phyloP scores from a whole-genome alignment of 2,113 vertebrate genomes.

The Pterocles gutturalis region DNA sequence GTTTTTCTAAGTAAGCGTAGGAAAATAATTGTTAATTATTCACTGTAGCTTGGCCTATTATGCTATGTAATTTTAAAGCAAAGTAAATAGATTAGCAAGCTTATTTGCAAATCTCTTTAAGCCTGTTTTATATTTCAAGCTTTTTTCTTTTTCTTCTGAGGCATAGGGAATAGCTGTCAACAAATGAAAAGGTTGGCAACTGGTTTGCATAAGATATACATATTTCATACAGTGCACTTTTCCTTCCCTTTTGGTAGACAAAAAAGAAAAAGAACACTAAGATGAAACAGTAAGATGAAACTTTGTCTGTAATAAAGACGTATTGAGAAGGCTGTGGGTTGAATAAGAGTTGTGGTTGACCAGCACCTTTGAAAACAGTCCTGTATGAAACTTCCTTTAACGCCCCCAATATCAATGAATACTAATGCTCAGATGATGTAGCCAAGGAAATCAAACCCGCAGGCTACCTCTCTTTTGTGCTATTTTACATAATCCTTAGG shows the following conservation, averaged over 20 bases:
- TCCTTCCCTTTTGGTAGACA: background rate
- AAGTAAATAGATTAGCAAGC: conserved; percentile 33
- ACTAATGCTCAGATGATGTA: background rate
- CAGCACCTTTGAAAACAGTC: background rate
- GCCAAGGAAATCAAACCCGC: background rate
- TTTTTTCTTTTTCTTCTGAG: background rate
- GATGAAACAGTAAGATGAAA: background rate
- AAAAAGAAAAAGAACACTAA: background rate
- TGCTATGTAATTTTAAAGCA: conserved; percentile 34
- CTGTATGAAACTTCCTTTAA: background rate
- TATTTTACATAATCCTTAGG: background rate
- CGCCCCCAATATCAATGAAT: background rate
- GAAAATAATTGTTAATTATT: background rate
- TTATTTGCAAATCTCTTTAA: conserved; percentile 38
- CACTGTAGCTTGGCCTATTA: conserved; percentile 8
- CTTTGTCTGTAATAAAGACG: background rate
- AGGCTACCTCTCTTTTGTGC: background rate
- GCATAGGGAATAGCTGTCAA: background rate
- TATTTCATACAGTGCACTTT: background rate
- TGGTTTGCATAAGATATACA: background rate
- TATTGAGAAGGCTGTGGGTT: background rate
- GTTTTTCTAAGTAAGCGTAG: background rate
- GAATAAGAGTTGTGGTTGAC: background rate
- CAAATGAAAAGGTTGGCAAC: conserved; percentile 9
- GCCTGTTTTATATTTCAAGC: background rate